Percentiles rank a stretch among this genome's conserved stretches.
Conservation (phyloP, 2,888 invertebrate species). For the Agrilus biguttatus region DNA sequence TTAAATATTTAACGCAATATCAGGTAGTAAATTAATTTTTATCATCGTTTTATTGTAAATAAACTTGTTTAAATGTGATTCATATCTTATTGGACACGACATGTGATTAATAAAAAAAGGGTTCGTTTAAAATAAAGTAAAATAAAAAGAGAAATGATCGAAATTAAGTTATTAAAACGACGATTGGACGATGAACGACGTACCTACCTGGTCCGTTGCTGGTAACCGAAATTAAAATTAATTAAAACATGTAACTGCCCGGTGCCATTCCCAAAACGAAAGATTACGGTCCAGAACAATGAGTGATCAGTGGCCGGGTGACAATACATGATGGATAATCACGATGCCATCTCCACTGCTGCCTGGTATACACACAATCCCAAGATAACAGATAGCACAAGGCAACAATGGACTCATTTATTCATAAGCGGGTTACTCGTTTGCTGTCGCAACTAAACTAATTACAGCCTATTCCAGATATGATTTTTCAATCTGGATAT, state of each 20-base stretch:
- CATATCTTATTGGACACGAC: too few relatives aligned
- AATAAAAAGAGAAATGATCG: too few relatives aligned
- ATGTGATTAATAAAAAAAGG: too few relatives aligned
- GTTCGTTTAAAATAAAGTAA: too few relatives aligned
- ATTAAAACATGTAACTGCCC: conserved; percentile 26
- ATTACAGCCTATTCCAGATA: conserved; percentile 21
- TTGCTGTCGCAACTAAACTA: conserved; percentile 26
- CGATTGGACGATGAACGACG: too few relatives aligned
- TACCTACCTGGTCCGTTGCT: conserved; percentile 1
- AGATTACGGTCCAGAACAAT: conserved; percentile 29
- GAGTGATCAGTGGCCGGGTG: conserved; percentile 30
- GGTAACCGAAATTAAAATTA: conserved; percentile 28
- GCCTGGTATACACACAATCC: conserved; percentile 17
- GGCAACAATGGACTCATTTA: conserved; percentile 31
- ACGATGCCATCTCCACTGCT: conserved; percentile 26
- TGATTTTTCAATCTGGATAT: conserved; percentile 18
- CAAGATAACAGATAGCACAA: conserved; percentile 17
- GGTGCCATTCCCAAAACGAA: conserved; percentile 23
- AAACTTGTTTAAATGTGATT: too few relatives aligned
- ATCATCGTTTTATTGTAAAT: too few relatives aligned
- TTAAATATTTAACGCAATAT: too few relatives aligned
- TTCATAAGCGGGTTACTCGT: conserved; percentile 30
- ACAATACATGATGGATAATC: conserved; percentile 34
- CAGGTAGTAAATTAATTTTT: too few relatives aligned
- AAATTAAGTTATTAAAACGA: too few relatives aligned